Evolutionary conservation across 2,113 vertebrate species (phyloP).

Genomic region (Hemibagrus wyckioides): DNA sequence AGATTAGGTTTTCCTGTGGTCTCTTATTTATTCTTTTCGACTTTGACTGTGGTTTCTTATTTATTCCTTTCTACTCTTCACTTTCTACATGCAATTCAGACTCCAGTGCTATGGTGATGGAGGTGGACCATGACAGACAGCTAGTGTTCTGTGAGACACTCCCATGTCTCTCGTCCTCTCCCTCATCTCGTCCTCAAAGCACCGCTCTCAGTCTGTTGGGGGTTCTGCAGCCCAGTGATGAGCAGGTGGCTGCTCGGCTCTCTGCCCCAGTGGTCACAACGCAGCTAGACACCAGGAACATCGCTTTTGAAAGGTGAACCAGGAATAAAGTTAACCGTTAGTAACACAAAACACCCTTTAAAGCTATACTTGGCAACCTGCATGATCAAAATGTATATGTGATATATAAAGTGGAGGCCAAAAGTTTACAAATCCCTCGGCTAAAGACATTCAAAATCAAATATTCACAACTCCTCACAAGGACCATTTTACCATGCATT

Average conservation of each 20-base stretch:
- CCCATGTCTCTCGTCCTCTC: conserved; percentile 79
- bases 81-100: conserved; percentile 68
- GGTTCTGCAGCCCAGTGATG: conserved; percentile 87
- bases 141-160: conserved; percentile 92
- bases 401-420: background rate
- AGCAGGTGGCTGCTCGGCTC: conserved; percentile 92
- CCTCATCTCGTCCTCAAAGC: conserved; percentile 59
- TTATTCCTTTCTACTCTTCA: background rate
- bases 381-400: background rate
- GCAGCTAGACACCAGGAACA: conserved; percentile 95
- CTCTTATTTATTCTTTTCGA: background rate
- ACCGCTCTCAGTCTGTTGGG: conserved; percentile 81
- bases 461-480: background rate
- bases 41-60: background rate
- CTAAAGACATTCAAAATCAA: background rate
- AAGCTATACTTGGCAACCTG: background rate
- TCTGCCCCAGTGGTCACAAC: conserved; percentile 91
- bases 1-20: background rate
- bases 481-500: background rate
- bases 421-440: background rate
- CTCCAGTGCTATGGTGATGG: conserved; percentile 92
- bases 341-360: background rate
- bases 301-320: conserved; percentile 92
- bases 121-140: conserved; percentile 94
- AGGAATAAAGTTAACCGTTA: conserved; percentile 1